phyloP scores from a whole-genome alignment of 2,113 vertebrate genomes.

The Dicerorhinus sumatrensis region DNA sequence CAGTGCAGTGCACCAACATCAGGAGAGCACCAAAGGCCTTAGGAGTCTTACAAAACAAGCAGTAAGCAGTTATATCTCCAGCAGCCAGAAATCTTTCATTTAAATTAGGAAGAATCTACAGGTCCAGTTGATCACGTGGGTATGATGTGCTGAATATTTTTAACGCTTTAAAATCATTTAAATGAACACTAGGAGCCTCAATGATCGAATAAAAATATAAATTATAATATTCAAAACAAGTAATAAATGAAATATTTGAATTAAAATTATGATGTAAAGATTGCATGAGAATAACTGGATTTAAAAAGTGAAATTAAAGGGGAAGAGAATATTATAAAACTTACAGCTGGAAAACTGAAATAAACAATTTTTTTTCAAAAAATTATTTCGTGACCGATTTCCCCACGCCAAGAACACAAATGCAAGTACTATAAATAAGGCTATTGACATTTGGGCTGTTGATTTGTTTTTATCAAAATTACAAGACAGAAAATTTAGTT shows the following conservation, averaged over 20 bases:
- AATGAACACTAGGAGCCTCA: neutral
- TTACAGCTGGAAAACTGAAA: neutral
- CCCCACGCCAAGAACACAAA: neutral
- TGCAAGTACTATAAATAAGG: neutral
- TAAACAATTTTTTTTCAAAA: constrained; percentile 11
- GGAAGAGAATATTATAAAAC: neutral
- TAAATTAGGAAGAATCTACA: constrained; percentile 53
- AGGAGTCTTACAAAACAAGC: constrained; percentile 7
- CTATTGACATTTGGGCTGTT: neutral
- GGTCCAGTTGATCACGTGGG: neutral
- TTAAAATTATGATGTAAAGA: constrained; percentile 8
- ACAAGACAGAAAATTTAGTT: constrained; percentile 21
- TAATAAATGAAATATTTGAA: constrained; percentile 28
- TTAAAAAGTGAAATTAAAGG: constrained; percentile 60
- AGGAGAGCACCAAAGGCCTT: neutral
- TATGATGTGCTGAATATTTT: constrained; percentile 28
- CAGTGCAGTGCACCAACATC: neutral
- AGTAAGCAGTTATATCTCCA: constrained; percentile 6
- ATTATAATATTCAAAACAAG: neutral
- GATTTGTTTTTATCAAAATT: constrained; percentile 37
- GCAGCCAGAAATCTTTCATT: constrained; percentile 36
- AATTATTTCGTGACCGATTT: neutral
- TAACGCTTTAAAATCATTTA: constrained; percentile 40
- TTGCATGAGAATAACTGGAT: neutral
- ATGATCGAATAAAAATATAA: neutral